Evolutionary conservation across 2,113 vertebrate species (phyloP).

Genomic region (Anoura caudifer): DNA sequence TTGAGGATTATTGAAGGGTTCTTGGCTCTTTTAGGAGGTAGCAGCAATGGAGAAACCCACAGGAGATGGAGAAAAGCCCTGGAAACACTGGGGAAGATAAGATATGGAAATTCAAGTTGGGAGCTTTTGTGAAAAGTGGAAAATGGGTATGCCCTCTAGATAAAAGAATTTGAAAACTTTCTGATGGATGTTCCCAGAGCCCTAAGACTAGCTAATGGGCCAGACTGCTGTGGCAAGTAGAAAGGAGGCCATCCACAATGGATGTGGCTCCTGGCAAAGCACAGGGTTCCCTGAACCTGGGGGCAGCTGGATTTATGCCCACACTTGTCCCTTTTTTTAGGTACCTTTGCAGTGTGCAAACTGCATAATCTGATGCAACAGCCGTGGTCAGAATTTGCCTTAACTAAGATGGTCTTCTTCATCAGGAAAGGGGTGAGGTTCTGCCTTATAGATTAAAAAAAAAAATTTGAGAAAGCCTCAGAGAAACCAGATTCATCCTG

Average conservation of each 20-base stretch:
- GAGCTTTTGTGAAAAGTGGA: not conserved
- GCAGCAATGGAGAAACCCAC: not conserved
- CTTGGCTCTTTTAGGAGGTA: not conserved
- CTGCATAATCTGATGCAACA: not conserved
- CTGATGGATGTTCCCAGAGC: not conserved
- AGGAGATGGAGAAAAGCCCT: not conserved
- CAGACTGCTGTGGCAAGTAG: not conserved
- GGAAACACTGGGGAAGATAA: not conserved
- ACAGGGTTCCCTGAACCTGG: not conserved
- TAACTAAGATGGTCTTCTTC: not conserved
- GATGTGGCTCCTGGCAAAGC: not conserved
- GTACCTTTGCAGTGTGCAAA: not conserved
- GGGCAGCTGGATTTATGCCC: not conserved
- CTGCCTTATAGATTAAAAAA: not conserved
- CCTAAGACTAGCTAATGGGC: not conserved
- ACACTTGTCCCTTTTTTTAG: not conserved
- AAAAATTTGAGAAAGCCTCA: not conserved
- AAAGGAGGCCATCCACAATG: not conserved
- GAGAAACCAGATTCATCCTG: slow-evolving; percentile 2
- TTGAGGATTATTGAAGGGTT: not conserved
- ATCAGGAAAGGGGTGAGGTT: not conserved
- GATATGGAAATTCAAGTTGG: not conserved
- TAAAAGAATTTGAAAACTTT: not conserved
- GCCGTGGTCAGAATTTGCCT: not conserved
- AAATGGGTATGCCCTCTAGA: not conserved